Conservation (phyloP, 2,113 vertebrate species). For the Ptilorrhoa leucosticta region DNA sequence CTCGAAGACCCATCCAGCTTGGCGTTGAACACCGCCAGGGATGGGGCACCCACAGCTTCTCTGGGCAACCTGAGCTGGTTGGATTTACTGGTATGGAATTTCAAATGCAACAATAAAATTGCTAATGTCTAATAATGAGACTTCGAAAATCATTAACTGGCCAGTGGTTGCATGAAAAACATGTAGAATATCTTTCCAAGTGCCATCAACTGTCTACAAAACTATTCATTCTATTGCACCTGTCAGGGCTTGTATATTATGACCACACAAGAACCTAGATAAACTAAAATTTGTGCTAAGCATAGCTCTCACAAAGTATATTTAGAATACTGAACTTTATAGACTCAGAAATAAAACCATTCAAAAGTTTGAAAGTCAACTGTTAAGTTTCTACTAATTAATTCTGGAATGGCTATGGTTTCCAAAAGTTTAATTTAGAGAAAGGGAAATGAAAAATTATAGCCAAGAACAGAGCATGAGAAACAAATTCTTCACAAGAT, state of each 20-base stretch:
- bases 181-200: background rate
- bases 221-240: background rate
- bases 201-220: background rate
- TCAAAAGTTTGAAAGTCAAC: background rate
- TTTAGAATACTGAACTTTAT: background rate
- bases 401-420: background rate
- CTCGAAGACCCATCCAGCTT: background rate
- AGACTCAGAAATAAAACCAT: background rate
- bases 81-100: background rate
- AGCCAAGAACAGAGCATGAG: background rate
- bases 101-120: background rate
- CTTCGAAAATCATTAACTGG: background rate
- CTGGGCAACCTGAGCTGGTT: background rate
- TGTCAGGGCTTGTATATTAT: background rate
- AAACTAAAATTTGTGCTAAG: background rate
- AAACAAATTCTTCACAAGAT: background rate
- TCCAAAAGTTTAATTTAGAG: background rate
- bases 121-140: background rate
- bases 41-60: background rate
- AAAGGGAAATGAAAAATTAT: background rate
- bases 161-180: background rate
- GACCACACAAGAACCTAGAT: background rate
- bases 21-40: accelerated
- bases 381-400: background rate
- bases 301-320: background rate